Evolutionary conservation across 64 coral and sea anemone genomes (phyloP).

Genomic region (Astreopora myriophthalma): DNA sequence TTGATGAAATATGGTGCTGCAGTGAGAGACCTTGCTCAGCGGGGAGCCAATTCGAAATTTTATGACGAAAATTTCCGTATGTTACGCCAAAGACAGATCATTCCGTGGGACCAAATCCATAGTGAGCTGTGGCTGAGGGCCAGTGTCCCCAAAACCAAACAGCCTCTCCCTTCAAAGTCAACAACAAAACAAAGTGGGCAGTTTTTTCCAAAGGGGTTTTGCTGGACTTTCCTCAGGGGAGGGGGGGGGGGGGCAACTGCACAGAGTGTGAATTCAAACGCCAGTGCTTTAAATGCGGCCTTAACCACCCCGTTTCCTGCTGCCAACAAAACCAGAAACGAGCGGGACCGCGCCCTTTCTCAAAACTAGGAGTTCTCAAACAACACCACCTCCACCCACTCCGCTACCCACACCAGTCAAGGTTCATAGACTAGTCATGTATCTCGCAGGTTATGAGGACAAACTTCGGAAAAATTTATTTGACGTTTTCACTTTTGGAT

Average conservation of each 20-base stretch:
- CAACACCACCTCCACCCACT: too few relatives aligned
- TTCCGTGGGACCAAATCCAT: constrained; percentile 42
- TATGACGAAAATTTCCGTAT: constrained; percentile 59
- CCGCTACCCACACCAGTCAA: too few relatives aligned
- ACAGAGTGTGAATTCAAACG: constrained; percentile 11
- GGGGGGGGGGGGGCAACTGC: too few relatives aligned
- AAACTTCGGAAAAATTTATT: too few relatives aligned
- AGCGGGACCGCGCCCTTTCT: too few relatives aligned
- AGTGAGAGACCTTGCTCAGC: constrained; percentile 22
- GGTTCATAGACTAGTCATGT: too few relatives aligned
- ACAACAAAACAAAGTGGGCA: not conserved
- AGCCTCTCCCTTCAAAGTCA: too few relatives aligned
- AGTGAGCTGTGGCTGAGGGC: constrained; percentile 9
- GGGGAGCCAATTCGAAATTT: constrained; percentile 44
- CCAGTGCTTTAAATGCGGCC: constrained; percentile 22
- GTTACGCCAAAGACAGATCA: not conserved
- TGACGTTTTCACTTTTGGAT: too few relatives aligned
- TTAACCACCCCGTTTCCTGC: not conserved
- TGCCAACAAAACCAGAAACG: not conserved
- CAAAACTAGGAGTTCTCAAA: too few relatives aligned
- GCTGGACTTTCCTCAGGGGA: constrained; percentile 12
- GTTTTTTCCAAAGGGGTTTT: not conserved
- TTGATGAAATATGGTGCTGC: constrained; percentile 31
- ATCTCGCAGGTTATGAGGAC: too few relatives aligned
- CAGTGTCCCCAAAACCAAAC: not conserved